Conservation (phyloP, 2,888 invertebrate species). For the Abscondita cerata region DNA sequence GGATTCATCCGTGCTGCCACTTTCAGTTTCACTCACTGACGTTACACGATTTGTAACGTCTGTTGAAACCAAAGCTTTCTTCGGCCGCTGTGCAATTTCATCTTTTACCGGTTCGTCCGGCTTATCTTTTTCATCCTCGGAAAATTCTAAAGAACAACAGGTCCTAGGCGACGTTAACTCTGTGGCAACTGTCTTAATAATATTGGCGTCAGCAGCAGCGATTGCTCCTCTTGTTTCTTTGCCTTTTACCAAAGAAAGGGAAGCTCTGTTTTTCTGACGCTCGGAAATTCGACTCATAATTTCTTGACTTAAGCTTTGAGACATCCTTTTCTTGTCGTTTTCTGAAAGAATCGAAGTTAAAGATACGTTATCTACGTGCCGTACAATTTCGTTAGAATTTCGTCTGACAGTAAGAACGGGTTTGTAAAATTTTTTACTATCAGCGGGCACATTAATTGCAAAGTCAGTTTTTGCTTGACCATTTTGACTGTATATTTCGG, state of each 20-base stretch:
- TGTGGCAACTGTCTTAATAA: conserved; percentile 47
- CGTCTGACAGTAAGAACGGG: conserved; percentile 57
- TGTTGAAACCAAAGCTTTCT: conserved; percentile 51
- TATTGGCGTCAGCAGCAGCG: conserved; percentile 63
- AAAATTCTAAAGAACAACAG: conserved; percentile 60
- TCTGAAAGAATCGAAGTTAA: conserved; percentile 59
- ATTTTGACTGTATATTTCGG: conserved; percentile 77
- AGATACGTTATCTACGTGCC: not conserved
- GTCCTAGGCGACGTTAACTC: conserved; percentile 59
- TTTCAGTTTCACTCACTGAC: conserved; percentile 73
- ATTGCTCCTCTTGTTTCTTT: conserved; percentile 70
- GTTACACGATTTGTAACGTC: conserved; percentile 58
- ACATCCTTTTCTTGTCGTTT: conserved; percentile 75
- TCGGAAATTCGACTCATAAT: conserved; percentile 70
- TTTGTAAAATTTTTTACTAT: conserved; percentile 37
- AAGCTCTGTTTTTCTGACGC: conserved; percentile 53
- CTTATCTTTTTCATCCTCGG: conserved; percentile 51
- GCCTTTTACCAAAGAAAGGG: conserved; percentile 54
- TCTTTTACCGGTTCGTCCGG: conserved; percentile 14
- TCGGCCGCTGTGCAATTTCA: conserved; percentile 51
- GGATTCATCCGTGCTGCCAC: conserved; percentile 75
- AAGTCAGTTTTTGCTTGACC: conserved; percentile 56
- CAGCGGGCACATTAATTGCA: conserved; percentile 66
- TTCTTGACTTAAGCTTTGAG: conserved; percentile 76
- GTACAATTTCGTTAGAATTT: conserved; percentile 54